Evolutionary conservation across 2,113 vertebrate genomes (phyloP), one percentile per base, ranked within the genome.

Genomic region (Tyto alba): DNA sequence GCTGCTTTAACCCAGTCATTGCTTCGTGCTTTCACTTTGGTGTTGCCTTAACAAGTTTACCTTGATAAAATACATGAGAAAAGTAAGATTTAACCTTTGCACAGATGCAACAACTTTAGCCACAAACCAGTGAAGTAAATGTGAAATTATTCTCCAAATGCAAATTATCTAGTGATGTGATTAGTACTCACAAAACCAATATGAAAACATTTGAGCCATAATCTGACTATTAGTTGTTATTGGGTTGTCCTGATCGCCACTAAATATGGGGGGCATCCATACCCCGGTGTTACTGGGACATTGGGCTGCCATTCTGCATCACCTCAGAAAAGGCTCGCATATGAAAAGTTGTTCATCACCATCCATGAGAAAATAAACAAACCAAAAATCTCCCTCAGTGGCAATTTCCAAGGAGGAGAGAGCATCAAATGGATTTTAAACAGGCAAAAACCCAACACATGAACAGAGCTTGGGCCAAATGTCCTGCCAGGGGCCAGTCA

Each of bases 401-500:
- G 47, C 85, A 36, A 67, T 96, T 96, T 90, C 87, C 62, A 80
- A 75, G 56, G 76, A 93, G 73, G 63, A 72, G 87, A 85, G 79
- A 96, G 22, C 52, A 85, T 23, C 57, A 55, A 83, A 89, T 15
- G 62, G 73, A 26, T 79, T 87, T 95, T 52, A 68, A 92, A 27
- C 69, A 75, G 92, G 62, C 90, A 85, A 76, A 88, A 95, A 20
- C 50, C 10, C 76, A 77, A 43, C 48, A 84, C 60, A 48, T 0
- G 52, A 77, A 47, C 40, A 81, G 59, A 90, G 45, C 52, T 83
- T 76, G 79, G 84, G 82, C 94, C 95, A 97, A 96, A 96, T 83
- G 41, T 88, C 92, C 94, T 97, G 87, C 93, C 93, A 96, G 95
- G 78, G 87, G 62, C 83, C 88, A 60, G 78, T 90, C 92, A 95